Evolutionary conservation across 2,888 invertebrate genomes (phyloP), one percentile per base, ranked within the genome.

Genomic region (Tetheella fluctuosa): DNA sequence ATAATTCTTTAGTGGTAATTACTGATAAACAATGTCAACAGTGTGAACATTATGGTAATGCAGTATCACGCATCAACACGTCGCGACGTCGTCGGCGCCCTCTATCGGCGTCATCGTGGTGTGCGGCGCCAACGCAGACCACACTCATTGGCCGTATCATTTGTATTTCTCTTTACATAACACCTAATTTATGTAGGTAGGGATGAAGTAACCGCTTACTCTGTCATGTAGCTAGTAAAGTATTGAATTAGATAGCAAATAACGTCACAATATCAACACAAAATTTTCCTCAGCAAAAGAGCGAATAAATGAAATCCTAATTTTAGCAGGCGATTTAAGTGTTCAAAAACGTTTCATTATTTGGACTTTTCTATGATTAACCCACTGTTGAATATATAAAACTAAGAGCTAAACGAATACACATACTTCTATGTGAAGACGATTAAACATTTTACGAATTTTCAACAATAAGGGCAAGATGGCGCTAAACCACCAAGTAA

Each of bases 21-120:
- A 76, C 73, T 79, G 83, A 85, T 85, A 83, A 78, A 76, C 77
- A 76, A 79, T 71, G 68, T 62, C 65, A 74, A 72, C 77, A 77
- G 83, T 77, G 81, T 81, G 83, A 82, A 83, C 81, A 75, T 81
- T 88, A 91, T 92, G 90, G 85, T 89, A 92, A 91, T 92, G 81
- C 74, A 71, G 77, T 88, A 88, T 88, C 86, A 84, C 78, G 80
- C 82, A 89, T 90, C 89, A 85, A 78, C 83, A 80, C 80, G 84
- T 79, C 81, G 83, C 74, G 84, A 81, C 74, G 75, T 81, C 78
- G 83, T 80, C 80, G 81, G 71, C 77, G 79, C 70, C 81, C 83
- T 78, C 78, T 88, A 88, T 88, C 88, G 82, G 76, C 78, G 74
- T 65, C 85, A 91, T 91, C 91, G 82, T 81, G 70, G 68, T 70